Base-by-base conservation (phyloP, 1,140 invertebrate genomes). In the Drosophila miranda region DNA sequence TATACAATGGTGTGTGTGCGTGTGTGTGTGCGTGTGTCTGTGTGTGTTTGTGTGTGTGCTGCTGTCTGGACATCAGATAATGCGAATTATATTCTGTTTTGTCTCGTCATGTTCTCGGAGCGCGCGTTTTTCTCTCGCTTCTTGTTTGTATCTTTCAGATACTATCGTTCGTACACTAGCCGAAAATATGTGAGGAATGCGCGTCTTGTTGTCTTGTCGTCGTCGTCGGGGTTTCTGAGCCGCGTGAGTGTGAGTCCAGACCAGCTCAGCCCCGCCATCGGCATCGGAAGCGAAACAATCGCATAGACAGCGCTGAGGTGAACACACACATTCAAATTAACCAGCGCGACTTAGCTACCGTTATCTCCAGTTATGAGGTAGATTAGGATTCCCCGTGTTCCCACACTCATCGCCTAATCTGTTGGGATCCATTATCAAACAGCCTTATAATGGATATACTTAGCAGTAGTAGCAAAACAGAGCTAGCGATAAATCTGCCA, bases 101-200 rank as follows among this genome's bases (percentile, higher is more conserved):
- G 61, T 59, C 77, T 59, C 49, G 76, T 64, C 63, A 79, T 74
- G 75, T 76, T 56, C 42, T 66, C 8, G 45, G 42, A 53, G 46
- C 62, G 59, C 49, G 71, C 46, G 54, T 66, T 51, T 52, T 56
- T 67, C 61, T 48, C 41, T 46, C 46, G 26, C 57, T 58, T 41
- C 46, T 60, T 44, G 44, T 23, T 66, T 57, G 63, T 69, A 62
- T 76, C 69, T 71, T 58, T 68, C 45, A 41, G 57, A 75, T 64
- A 74, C 58, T 55, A 44, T 55, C 38, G 42, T 34, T 52, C 50
- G 50, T 67, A 60, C 34, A 61, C 74, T 76, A 70, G 48, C 49
- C 57, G 46, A 69, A 76, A 75, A 55, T 69, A 76, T 75, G 63
- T 62, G 76, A 23, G 76, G 76, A 70, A 79, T 79, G 76, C 50